Percentiles rank a stretch among this genome's conserved stretches.
phyloP scores from a whole-genome alignment of 2,888 invertebrate species.

The Callyntrura guangdongensis region DNA sequence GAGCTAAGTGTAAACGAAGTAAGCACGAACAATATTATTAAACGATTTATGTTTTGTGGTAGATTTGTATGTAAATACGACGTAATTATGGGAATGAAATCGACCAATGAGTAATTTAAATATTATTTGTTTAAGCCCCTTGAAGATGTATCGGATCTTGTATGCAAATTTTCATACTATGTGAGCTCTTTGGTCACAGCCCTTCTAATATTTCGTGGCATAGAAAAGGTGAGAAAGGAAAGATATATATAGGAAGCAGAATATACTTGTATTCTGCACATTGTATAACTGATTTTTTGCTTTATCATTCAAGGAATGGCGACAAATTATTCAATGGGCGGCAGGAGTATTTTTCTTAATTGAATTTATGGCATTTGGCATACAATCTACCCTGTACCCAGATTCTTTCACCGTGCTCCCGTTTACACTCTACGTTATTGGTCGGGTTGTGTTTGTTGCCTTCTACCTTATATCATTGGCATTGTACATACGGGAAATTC shows the following conservation, averaged over 20 bases:
- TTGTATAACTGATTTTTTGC: no score
- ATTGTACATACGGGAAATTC: constrained; percentile 70
- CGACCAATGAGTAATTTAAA: no score
- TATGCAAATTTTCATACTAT: constrained; percentile 75
- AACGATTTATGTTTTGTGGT: no score
- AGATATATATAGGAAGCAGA: no score
- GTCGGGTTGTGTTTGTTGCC: constrained; percentile 57
- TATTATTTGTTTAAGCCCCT: constrained; percentile 54
- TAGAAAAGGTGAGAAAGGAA: constrained; percentile 65
- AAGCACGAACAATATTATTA: constrained; percentile 24
- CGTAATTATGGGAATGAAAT: no score
- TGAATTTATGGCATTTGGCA: constrained; percentile 70
- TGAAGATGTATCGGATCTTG: constrained; percentile 70
- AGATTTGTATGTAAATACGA: no score
- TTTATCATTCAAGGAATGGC: constrained; percentile 68
- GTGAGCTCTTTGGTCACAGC: constrained; percentile 72
- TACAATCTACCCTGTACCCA: constrained; percentile 69
- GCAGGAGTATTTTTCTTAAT: constrained; percentile 73
- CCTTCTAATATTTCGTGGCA: constrained; percentile 67
- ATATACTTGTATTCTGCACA: no score
- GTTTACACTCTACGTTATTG: constrained; percentile 60
- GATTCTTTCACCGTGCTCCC: constrained; percentile 62
- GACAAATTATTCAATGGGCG: constrained; percentile 77
- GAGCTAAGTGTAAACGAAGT: constrained; percentile 65
- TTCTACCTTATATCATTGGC: constrained; percentile 71